Base-by-base conservation (phyloP, 2,797 vertebrate species). In the Hozukius guyotensis region DNA sequence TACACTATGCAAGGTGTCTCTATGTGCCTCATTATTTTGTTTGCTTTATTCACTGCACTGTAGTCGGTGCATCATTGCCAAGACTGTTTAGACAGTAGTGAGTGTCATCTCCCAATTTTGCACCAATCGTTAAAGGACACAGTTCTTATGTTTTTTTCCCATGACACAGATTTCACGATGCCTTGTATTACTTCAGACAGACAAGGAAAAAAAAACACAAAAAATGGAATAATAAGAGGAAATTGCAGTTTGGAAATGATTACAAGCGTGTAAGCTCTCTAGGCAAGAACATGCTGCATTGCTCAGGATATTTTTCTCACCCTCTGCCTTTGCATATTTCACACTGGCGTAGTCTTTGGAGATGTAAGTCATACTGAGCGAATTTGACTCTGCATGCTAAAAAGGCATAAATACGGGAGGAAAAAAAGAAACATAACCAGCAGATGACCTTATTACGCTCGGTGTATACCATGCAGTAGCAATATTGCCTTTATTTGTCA, bases 401-500 rank as follows among this genome's bases (percentile, higher is more conserved):
- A 94, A 93, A 93, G 88, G 83, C 91, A 93, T 91, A 89, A 87
- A 93, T 91, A 85, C 32, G 55, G 38, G 74, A 72, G 56, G 34
- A 42, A 86, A 85, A 83, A 72, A 87, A 84, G 89, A 85, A 80
- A 86, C 78, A 91, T 89, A 92, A 89, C 85, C 91, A 93, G 83
- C 86, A 89, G 81, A 95, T 95, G 93, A 96, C 95, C 94, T 95
- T 91, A 95, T 94, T 93, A 93, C 69, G 78, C 84, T 77, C 79
- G 72, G 85, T 87, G 87, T 87, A 81, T 87, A 87, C 84, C 81
- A 92, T 89, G 86, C 82, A 86, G 77, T 83, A 79, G 87, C 84
- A 88, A 92, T 92, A 93, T 93, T 92, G 91, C 94, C 83, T 95
- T 94, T 93, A 94, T 95, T 94, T 95, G 89, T 95, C 93, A 94